These are phyloP conservation scores for Clunio marinus DNA, from an alignment of 2,888 invertebrate genomes.

Conservation along the genomic window DNA sequence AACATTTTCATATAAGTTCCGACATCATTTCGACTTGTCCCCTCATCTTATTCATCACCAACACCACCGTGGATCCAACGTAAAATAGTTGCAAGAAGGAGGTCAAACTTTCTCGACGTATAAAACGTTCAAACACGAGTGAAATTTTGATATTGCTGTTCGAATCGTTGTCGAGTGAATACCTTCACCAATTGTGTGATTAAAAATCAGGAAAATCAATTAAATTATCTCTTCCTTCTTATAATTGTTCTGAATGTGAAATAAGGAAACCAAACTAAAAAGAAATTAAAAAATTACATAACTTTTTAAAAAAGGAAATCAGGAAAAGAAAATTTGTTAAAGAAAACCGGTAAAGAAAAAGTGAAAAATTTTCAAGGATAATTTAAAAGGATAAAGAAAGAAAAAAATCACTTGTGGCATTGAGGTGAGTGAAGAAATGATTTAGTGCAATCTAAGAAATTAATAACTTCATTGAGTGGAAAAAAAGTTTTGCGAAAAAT, in stretches of 20 bases:
- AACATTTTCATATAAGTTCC: neutral
- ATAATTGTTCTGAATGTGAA: neutral
- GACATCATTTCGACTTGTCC: neutral
- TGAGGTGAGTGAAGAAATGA: constrained; percentile 18
- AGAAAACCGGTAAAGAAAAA: constrained; percentile 14
- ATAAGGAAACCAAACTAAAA: neutral
- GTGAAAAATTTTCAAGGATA: neutral
- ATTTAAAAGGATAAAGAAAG: constrained; percentile 20
- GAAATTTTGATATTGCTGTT: constrained; percentile 33
- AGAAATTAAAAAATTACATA: neutral
- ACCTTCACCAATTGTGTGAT: constrained; percentile 15
- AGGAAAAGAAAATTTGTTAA: neutral
- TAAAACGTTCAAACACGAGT: constrained; percentile 28
- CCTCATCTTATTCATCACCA: neutral
- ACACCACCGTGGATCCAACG: neutral
- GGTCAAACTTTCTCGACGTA: constrained; percentile 38
- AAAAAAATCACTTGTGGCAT: neutral
- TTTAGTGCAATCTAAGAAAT: too few relatives aligned
- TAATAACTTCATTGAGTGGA: too few relatives aligned
- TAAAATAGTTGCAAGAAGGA: constrained; percentile 35
- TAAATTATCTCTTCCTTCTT: neutral
- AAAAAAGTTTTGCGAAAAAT: neutral
- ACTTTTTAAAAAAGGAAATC: constrained; percentile 2
- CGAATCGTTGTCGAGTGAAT: constrained; percentile 25
- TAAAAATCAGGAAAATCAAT: neutral